Base-by-base conservation (phyloP, 2,888 invertebrate genomes). In the Drosophila mulleri region DNA sequence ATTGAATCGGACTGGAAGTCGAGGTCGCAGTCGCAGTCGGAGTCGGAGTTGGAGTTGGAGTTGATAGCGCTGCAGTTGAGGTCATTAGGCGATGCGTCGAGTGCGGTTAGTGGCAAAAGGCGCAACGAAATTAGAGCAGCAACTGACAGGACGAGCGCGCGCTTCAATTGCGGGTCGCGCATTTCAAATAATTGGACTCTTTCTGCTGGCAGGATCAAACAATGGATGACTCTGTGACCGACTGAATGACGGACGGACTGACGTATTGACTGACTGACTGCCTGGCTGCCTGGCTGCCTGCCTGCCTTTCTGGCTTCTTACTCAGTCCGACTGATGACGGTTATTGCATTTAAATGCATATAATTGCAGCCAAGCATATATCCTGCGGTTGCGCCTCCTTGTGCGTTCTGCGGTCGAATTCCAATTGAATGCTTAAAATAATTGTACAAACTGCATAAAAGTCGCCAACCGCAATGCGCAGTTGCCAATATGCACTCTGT, bases 351-450 rank as follows among this genome's bases (percentile, higher is more conserved):
- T 85, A 90, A 84, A 90, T 85, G 84, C 84, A 89, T 83, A 78
- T 85, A 90, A 85, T 85, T 85, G 90, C 75, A 50, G 50, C 56
- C 68, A 58, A 69, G 71, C 78, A 70, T 67, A 78, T 77, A 75
- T 89, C 82, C 79, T 84, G 90, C 88, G 54, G 54, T 54, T 54
- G 54, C 52, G 54, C 41, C 54, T 41, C 41, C 54, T 54, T 54
- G 26, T 54, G 84, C 87, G 83, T 67, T 72, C 77, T 88, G 89
- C 84, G 89, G 87, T 90, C 64, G 68, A 90, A 89, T 89, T 78
- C 71, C 82, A 88, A 90, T 88, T 85, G 90, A 90, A 90, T 90
- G 88, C 80, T 81, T 88, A 83, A 73, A 81, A 83, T 90, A 90
- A 88, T 90, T 88, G 83, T 69, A 71, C 73, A 75, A 72, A 76